Evolutionary conservation across 2,113 vertebrate species (phyloP), one percentile per base, ranked within the genome.

Genomic region (Hippocampus zosterae): DNA sequence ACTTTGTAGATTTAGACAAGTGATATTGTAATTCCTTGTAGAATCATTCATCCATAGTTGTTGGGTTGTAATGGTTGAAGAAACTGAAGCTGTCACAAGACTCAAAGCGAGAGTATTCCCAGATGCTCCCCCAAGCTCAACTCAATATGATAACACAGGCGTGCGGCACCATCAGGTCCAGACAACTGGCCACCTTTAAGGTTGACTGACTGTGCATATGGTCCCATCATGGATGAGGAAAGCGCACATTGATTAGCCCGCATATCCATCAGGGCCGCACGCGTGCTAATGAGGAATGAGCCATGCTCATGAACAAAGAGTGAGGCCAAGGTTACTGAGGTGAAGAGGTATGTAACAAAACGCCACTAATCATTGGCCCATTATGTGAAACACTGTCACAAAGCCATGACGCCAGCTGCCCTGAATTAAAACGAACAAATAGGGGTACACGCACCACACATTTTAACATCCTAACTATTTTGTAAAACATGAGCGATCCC

Each of bases 161-260:
- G 78, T 25, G 72, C 67, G 67, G 80, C 63, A 76, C 80, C 87
- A 87, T 86, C 87, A 81, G 85, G 84, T 63, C 79, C 76, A 67
- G 81, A 84, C 87, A 87, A 84, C 84, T 87, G 88, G 77, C 81
- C 82, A 76, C 85, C 84, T 88, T 87, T 84, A 81, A 80, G 89
- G 84, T 71, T 82, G 87, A 86, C 78, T 74, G 84, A 68, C 71
- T 55, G 81, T 67, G 81, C 87, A 87, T 86, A 86, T 88, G 88
- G 84, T 84, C 66, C 59, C 25, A 81, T 78, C 25, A 74, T 27
- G 76, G 81, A 78, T 65, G 84, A 88, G 83, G 87, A 78, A 76
- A 83, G 83, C 23, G 71, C 65, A 64, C 84, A 85, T 88, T 83
- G 82, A 91, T 89, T 83, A 86, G 73, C 81, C 78, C 75, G 60